Evolutionary conservation across 2,113 vertebrate genomes (phyloP).

Genomic region (Aspiorhynchus laticeps): DNA sequence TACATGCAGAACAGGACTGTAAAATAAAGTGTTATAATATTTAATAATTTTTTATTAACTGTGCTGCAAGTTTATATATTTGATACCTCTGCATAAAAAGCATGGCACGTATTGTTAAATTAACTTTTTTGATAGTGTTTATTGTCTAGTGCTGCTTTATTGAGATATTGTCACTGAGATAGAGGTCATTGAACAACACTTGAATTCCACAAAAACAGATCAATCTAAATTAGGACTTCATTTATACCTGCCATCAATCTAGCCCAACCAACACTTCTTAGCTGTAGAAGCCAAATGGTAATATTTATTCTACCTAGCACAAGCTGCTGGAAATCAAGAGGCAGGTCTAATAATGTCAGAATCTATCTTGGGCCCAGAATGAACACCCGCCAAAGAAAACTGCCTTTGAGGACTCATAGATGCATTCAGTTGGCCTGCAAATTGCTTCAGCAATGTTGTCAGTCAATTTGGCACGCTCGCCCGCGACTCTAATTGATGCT

Average conservation of each 20-base stretch:
- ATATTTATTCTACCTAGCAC: slow-evolving; percentile 18
- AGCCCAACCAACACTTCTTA: neutral
- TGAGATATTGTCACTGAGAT: neutral
- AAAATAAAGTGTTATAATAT: neutral
- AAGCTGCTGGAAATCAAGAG: slow-evolving; percentile 29
- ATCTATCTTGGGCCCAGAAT: slow-evolving; percentile 40
- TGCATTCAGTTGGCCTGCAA: slow-evolving; percentile 43
- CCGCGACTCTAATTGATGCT: slow-evolving; percentile 46
- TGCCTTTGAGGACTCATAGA: slow-evolving; percentile 25
- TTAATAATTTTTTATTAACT: neutral
- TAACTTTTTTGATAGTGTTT: neutral
- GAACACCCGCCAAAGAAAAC: slow-evolving; percentile 25
- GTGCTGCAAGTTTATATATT: neutral
- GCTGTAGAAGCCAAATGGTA: neutral
- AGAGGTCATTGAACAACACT: neutral
- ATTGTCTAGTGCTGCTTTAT: neutral
- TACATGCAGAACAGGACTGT: too few species aligned
- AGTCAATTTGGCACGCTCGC: slow-evolving; percentile 41
- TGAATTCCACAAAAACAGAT: neutral
- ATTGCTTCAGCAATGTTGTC: slow-evolving; percentile 19
- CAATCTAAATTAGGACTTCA: slow-evolving; percentile 8
- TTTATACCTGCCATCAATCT: neutral
- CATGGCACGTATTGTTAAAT: neutral
- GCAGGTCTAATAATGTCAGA: slow-evolving; percentile 42
- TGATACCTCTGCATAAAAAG: neutral